Base-by-base conservation (phyloP, 2,797 vertebrate species). In the Chloroceryle inda region DNA sequence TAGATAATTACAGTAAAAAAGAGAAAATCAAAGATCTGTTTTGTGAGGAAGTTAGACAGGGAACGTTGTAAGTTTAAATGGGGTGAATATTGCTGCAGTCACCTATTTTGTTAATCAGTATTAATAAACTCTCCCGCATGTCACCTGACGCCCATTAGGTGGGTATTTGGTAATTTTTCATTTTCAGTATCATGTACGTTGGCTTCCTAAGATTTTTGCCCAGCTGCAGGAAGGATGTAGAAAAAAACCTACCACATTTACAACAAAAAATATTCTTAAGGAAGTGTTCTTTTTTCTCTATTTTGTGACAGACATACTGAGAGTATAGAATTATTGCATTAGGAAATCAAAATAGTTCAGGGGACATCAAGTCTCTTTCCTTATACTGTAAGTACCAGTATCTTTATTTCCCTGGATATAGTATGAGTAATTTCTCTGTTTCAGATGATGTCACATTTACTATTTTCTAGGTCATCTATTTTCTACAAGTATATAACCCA, bases 381-480 rank as follows among this genome's bases (percentile, higher is more conserved):
- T 45, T 69, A 47, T 24, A 27, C 11, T 40, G 14, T 19, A 45
- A 8, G n/a, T n/a, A n/a, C 8, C 44, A 17, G 13, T 10, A 21
- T 24, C n/a, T 85, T 31, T 55, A 40, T 91, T 92, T 85, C 24
- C 66, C 53, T 81, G 77, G 29, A 71, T 0, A 2, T 52, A 80
- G 85, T 73, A 62, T 53, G 27, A 88, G 52, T 88, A 52, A 42
- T 21, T 68, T 78, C 47, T 81, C 22, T 73, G 10, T 94, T 85
- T 97, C 80, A 80, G 61, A 66, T 88, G 67, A 64, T 45, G 31
- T n/a, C 76, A 69, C 49, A 64, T 85, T 62, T 22, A 5, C 50
- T 89, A 27, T 47, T 68, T 90, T 89, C 59, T 64, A 68, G 74
- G 77, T 96, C 81, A 78, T 92, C 74, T 94, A 47, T 92, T 95